Base-by-base conservation (phyloP, 2,797 vertebrate genomes). In the Chanos chanos region DNA sequence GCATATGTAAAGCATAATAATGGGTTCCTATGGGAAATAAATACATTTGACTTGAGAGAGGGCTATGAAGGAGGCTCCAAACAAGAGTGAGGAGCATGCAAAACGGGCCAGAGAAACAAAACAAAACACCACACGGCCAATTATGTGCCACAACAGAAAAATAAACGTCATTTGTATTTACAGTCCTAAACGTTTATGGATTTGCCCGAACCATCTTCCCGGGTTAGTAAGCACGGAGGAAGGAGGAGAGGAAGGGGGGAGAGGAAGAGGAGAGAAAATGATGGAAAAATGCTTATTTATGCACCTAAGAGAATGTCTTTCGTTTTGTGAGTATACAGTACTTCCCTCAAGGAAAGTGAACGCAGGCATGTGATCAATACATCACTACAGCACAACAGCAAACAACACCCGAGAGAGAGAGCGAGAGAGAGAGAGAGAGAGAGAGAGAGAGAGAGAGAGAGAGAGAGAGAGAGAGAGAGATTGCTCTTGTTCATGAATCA, bases 1-100 rank as follows among this genome's bases (percentile, higher is more conserved):
- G 87, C 83, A 89, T 90, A 85, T 86, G 86, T 79, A 85, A 86
- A 85, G 83, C 67, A 82, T 77, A 82, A 85, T 85, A 87, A 88
- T 82, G 81, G 76, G 79, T 70, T 89, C 87, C 86, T 83, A 61
- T 79, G 83, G 86, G 85, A 86, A 70, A 83, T 30, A 25, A 71
- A 82, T 76, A 73, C 81, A 70, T 71, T 68, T 67, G 76, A 78
- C 78, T 71, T 71, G 48, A 61, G 79, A 85, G 43, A 77, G 61
- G 75, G 71, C 71, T 68, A 64, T 74, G 75, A 76, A 83, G 73
- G 75, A 74, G 75, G 74, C 15, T 34, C 51, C 55, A 31, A 36
- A 5, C 22, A 7, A 18, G 33, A 45, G 34, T 65, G 65, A 68
- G 64, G 70, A 74, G 71, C 76, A 66, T 52, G 37, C 54, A 61